Conservation (phyloP, 2,113 vertebrate genomes). For the Zootoca vivipara region DNA sequence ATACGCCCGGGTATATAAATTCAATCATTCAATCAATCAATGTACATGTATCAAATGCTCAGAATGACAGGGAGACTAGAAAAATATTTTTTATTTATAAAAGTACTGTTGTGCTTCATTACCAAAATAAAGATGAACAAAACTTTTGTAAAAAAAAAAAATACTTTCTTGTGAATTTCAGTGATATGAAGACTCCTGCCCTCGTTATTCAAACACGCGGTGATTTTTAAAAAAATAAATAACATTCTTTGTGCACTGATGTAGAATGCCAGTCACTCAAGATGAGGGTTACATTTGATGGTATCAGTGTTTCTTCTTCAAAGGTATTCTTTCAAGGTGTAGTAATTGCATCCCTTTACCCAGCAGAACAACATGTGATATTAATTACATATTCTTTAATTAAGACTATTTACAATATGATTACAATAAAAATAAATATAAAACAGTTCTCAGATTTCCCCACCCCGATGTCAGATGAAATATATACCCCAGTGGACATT, state of each 20-base stretch:
- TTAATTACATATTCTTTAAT: neutral
- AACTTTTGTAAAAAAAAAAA: neutral
- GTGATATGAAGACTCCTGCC: neutral
- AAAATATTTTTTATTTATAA: constrained; percentile 15
- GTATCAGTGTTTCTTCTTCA: neutral
- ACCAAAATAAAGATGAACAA: neutral
- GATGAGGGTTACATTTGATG: neutral
- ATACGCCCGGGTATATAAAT: no score
- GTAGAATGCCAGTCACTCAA: neutral
- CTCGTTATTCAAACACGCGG: constrained; percentile 7
- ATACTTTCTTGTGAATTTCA: neutral
- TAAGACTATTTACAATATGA: neutral
- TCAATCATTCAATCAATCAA: no score
- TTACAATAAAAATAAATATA: neutral
- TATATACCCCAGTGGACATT: neutral
- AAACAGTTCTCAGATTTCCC: neutral
- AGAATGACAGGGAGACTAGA: neutral
- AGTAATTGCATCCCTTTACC: neutral
- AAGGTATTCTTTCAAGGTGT: neutral
- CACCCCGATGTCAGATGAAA: neutral
- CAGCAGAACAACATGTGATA: neutral
- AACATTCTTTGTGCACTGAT: neutral
- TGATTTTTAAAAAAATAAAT: neutral
- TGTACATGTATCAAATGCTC: neutral
- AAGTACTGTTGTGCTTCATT: neutral